Base-by-base conservation (phyloP, 2,797 vertebrate genomes). In the Kryptolebias ocellatus region DNA sequence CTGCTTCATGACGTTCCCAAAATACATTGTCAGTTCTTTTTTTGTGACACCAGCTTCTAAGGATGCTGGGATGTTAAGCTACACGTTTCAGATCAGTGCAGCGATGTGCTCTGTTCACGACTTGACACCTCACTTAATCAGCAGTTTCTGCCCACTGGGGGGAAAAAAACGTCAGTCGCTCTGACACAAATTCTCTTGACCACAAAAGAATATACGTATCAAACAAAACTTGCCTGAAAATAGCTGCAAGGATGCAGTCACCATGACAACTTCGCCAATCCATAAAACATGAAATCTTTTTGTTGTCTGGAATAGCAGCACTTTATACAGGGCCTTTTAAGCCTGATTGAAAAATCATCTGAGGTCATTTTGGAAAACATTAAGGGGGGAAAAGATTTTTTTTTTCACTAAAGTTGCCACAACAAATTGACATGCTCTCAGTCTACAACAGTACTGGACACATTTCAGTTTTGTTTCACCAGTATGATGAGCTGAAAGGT, bases 91-190 rank as follows among this genome's bases (percentile, higher is more conserved):
- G 46, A 72, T 64, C 28, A 64, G 72, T 49, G 12, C 68, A 55
- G 76, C 70, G 63, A 64, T 53, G 9, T 42, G 50, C 37, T 24
- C 18, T 14, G 29, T 68, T 39, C 54, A 53, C 61, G 17, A 28
- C 20, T 29, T 56, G 80, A 82, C 79, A 67, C 64, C 42, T 73
- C 28, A 31, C 72, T 81, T 79, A 85, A 52, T 87, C 84, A 84
- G 77, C 72, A 74, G 63, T 60, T 14, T 60, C 10, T 60, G 67
- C 68, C 58, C 52, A 18, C 77, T 62, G 72, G 47, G 28, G 45
- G 27, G 31, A 24, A 24, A 24, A 24, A 1, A 0, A n/a, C 60
- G 64, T 84, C 72, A 60, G 17, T 73, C 73, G 68, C 64, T 51
- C 14, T 62, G 7, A 70, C 52, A 53, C 60, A 57, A 34, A 64